Evolutionary conservation across 1,140 invertebrate species (phyloP), one percentile per base, ranked within the genome.

Genomic region (Pectinophora gossypiella): DNA sequence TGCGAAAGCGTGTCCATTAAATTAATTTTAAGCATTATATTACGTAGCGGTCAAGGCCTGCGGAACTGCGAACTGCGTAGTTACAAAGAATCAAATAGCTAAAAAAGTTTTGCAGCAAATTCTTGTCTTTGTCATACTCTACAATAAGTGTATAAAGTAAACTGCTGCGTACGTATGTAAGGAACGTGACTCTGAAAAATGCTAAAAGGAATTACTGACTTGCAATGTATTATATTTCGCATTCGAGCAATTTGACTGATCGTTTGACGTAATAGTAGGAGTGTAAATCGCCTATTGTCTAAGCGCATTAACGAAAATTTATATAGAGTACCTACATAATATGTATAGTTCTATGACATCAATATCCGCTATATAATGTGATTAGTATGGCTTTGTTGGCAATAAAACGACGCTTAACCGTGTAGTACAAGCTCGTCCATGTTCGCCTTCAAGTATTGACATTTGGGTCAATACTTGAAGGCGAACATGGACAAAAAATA

Each of bases 401-500:
- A 48, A 61, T 59, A 56, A 63, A 63, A 56, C 55, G 36, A 56
- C 46, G n/a, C n/a, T n/a, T n/a, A n/a, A n/a, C n/a, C n/a, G n/a
- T n/a, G n/a, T n/a, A n/a, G 27, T 32, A 32, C 7, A 1, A 32
- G 1, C 1, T 32, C 18, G n/a, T 27, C 46, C 21, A 48, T 55
- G 1, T 40, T 19, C 40, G 47, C 45, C 46, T 42, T 51, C 47
- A 12, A 63, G 38, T 32, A 42, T 62, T 51, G 56, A 63, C 59
- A 76, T 72, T 68, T 56, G 44, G 68, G 71, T 72, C 67, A 56
- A 61, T n/a, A n/a, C n/a, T n/a, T n/a, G n/a, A n/a, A n/a, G n/a
- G n/a, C n/a, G n/a, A n/a, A n/a, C n/a, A n/a, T n/a, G n/a, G n/a
- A n/a, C n/a, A n/a, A n/a, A n/a, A n/a, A n/a, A n/a, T n/a, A 66